Conservation (phyloP, 2,113 vertebrate species). For the Isichthys henryi region DNA sequence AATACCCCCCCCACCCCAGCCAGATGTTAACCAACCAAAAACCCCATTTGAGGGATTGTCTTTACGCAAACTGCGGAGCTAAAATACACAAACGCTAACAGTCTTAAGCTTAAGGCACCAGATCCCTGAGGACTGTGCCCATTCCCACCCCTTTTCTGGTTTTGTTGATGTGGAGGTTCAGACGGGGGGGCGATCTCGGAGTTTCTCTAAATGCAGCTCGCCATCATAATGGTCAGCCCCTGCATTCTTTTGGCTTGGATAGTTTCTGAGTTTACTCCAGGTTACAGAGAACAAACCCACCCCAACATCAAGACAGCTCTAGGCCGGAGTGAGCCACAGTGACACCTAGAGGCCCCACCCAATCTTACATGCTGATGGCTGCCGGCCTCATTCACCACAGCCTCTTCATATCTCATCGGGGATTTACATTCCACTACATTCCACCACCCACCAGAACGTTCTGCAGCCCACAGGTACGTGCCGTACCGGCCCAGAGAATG, state of each 20-base stretch:
- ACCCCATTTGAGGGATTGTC: not conserved
- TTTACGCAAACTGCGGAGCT: not conserved
- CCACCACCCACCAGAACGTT: not conserved
- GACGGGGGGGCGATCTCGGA: not conserved
- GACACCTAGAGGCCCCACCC: not conserved
- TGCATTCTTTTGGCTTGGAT: not conserved
- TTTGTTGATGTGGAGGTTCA: too few species aligned
- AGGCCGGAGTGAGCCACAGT: not conserved
- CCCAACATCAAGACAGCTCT: not conserved
- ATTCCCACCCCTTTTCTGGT: not conserved
- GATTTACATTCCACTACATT: not conserved
- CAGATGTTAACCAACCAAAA: not conserved
- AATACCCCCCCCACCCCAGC: not conserved
- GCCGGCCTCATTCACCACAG: not conserved
- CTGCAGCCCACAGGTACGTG: not conserved
- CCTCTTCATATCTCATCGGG: not conserved
- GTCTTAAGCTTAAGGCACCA: not conserved
- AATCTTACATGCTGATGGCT: not conserved
- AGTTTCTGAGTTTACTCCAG: not conserved
- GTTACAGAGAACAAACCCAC: not conserved
- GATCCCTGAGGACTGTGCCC: not conserved
- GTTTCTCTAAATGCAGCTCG: not conserved
- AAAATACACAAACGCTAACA: not conserved
- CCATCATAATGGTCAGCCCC: not conserved
- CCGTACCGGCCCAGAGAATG: not conserved